A percentile compares a stretch with the other conserved stretches of the same genome.
Conservation (phyloP, 2,113 vertebrate genomes). For the Paradisaea rubra region DNA sequence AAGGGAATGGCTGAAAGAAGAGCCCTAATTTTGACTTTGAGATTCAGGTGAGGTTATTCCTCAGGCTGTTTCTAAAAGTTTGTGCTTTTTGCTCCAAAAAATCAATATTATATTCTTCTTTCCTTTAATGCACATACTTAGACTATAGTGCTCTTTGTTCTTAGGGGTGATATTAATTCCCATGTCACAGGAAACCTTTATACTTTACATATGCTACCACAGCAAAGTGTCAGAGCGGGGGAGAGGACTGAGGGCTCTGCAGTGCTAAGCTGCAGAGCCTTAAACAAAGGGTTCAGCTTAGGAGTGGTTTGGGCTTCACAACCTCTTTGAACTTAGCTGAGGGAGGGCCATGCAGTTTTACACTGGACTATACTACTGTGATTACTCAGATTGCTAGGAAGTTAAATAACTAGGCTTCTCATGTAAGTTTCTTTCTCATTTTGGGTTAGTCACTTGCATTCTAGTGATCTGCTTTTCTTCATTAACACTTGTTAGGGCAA, state of each 20-base stretch:
- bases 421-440: background rate
- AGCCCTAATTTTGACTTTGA: background rate
- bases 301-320: background rate
- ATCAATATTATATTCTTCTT: background rate
- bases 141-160: background rate
- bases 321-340: background rate
- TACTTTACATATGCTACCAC: background rate
- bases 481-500: background rate
- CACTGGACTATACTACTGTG: background rate
- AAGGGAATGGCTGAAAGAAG: background rate
- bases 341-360: background rate
- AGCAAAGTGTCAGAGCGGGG: background rate
- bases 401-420: constrained; percentile 21
- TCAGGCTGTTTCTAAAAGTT: background rate
- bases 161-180: background rate
- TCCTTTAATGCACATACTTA: background rate
- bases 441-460: background rate
- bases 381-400: background rate
- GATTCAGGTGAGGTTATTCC: background rate
- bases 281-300: background rate
- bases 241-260: background rate
- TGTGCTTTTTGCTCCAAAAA: background rate
- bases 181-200: background rate
- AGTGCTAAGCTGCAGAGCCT: background rate
- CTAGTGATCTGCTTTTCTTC: constrained; percentile 3